Conservation (phyloP, 2,888 invertebrate species). For the Gasteruption jaculator region DNA sequence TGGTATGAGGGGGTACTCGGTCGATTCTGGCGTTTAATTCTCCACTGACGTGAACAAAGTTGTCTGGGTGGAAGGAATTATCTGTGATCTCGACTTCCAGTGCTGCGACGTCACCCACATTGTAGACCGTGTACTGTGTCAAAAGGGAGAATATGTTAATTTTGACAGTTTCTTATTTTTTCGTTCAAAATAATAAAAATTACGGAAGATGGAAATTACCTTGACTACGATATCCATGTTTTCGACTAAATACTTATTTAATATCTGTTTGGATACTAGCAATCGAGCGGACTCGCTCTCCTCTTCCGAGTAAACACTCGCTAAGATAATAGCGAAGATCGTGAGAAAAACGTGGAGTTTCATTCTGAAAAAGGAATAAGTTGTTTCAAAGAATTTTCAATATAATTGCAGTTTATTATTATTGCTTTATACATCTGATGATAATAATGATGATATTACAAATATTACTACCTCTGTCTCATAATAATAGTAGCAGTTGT, state of each 20-base stretch:
- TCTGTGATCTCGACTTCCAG: slow-evolving; percentile 85
- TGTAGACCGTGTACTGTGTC: slow-evolving; percentile 77
- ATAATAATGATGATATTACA: too few relatives aligned
- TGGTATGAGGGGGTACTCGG: slow-evolving; percentile 87
- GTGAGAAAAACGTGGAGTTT: slow-evolving; percentile 50
- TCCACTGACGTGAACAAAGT: slow-evolving; percentile 87
- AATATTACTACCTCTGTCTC: too few relatives aligned
- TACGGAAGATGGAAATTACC: slow-evolving; percentile 32
- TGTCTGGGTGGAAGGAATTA: slow-evolving; percentile 86
- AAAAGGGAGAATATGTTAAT: background rate
- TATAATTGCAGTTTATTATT: too few relatives aligned
- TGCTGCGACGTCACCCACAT: slow-evolving; percentile 89
- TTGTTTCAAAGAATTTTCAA: too few relatives aligned
- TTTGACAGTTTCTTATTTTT: background rate
- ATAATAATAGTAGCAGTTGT: too few relatives aligned
- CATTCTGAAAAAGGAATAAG: slow-evolving; percentile 42
- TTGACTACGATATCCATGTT: slow-evolving; percentile 93
- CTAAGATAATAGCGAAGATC: slow-evolving; percentile 52
- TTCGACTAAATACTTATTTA: slow-evolving; percentile 95
- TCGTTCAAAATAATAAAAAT: too few relatives aligned
- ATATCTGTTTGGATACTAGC: slow-evolving; percentile 87
- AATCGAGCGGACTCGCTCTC: slow-evolving; percentile 76
- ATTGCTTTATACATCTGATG: too few relatives aligned
- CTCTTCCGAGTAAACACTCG: slow-evolving; percentile 55
- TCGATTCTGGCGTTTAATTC: slow-evolving; percentile 78